Conservation (phyloP, 2,797 vertebrate genomes). For the Catharus ustulatus region DNA sequence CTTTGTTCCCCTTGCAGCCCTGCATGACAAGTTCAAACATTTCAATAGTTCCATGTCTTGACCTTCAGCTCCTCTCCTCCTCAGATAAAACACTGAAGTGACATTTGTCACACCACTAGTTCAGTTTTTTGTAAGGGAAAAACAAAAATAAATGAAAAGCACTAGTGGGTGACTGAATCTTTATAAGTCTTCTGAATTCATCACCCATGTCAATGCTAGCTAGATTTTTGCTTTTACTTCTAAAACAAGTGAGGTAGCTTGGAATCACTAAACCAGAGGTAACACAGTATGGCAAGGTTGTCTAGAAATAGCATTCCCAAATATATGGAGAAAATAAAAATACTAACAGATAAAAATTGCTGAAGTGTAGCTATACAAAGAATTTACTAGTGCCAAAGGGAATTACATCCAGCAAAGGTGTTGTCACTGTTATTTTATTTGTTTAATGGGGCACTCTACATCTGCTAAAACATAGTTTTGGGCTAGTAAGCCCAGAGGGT, state of each 20-base stretch:
- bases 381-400: neutral
- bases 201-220: neutral
- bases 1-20: neutral
- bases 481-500: neutral
- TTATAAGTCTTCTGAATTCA: neutral
- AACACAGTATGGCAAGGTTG: neutral
- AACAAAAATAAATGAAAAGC: neutral
- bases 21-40: neutral
- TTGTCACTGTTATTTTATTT: neutral
- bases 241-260: neutral
- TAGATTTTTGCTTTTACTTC: neutral
- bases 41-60: neutral
- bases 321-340: neutral
- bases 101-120: neutral
- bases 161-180: neutral
- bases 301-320: neutral
- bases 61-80: neutral
- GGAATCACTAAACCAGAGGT: neutral
- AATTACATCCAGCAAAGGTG: neutral
- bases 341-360: neutral
- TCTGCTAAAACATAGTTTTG: neutral
- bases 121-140: neutral
- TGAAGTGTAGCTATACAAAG: neutral
- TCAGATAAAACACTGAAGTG: neutral
- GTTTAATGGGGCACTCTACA: neutral